Evolutionary conservation across 2,888 invertebrate genomes (phyloP), one percentile per base, ranked within the genome.

Genomic region (Bursaphelenchus okinawaensis): DNA sequence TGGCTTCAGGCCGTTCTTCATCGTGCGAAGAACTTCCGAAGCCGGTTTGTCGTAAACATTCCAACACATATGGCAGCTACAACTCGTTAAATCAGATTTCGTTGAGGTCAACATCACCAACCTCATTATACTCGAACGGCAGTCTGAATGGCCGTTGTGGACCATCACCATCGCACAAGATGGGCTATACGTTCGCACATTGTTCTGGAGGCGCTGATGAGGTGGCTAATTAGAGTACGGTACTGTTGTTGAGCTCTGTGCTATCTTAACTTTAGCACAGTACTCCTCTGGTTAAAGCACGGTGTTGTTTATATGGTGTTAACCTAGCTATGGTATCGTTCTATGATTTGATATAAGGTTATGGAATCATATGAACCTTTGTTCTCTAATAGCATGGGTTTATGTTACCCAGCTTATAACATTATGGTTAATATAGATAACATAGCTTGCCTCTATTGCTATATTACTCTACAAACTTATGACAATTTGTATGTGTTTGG

Each of bases 31-130:
- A 73, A 54, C 68, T 80, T 7, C 78, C 80, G 28, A 77, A 73
- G 52, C 80, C 80, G 19, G 64, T 77, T 50, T 80, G 80, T 60
- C 68, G 79, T 57, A 63, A 76, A 40, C 75, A 78, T 68, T 75
- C 69, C 6, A 54, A 55, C 9, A 59, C 65, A 27, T 67, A 58
- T 19, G 66, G 66, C 8, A 63, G 55, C 20, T 51, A 27, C 24
- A 52, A 29, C 6, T 61, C 65, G 6, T 16, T 65, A 19, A 68
- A 65, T 67, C 66, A 63, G 40, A 63, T 63, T 20, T 40, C 66
- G 7, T 19, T 19, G 20, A 28, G 63, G 28, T 24, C 63, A 0
- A 31, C 40, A 9, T 63, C 63, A 0, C 63, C 63, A 8, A 63
- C 60, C 22, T 63, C 66, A 24, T 24, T 28, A 24, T 65, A 29